Evolutionary conservation across 2,888 invertebrate genomes (phyloP).

Genomic region (Polymixis lichenea): DNA sequence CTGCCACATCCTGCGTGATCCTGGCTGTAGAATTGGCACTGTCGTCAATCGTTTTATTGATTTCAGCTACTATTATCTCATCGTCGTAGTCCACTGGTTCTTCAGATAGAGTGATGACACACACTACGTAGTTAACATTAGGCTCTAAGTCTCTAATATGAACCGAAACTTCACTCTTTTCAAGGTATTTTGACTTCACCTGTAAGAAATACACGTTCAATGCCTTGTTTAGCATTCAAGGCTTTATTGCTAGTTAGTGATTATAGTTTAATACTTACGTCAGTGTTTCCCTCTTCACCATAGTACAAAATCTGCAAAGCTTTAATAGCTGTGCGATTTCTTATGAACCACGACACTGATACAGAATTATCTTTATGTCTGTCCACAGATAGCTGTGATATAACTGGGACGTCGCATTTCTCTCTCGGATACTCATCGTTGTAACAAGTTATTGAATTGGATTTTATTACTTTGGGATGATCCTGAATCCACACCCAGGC

Average conservation of each 20-base stretch:
- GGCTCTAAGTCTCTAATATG: constrained; percentile 80
- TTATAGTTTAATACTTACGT: constrained; percentile 71
- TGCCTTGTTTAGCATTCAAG: neutral
- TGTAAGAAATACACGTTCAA: constrained; percentile 69
- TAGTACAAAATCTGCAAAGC: constrained; percentile 96
- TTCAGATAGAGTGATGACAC: constrained; percentile 83
- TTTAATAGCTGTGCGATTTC: constrained; percentile 95
- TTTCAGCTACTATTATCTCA: constrained; percentile 65
- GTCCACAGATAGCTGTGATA: constrained; percentile 95
- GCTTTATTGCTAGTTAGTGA: neutral
- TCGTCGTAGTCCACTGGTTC: constrained; percentile 78
- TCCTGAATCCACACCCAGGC: constrained; percentile 98
- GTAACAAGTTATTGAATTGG: constrained; percentile 80
- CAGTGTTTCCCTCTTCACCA: constrained; percentile 81
- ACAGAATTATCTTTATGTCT: constrained; percentile 96
- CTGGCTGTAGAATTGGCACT: constrained; percentile 77
- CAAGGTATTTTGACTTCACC: constrained; percentile 84
- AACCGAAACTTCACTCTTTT: constrained; percentile 82
- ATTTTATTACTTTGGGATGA: constrained; percentile 91
- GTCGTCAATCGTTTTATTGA: constrained; percentile 75
- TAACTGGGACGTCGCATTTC: constrained; percentile 92
- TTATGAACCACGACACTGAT: constrained; percentile 96
- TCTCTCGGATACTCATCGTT: constrained; percentile 86
- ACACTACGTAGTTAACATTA: constrained; percentile 84
- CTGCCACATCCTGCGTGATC: constrained; percentile 82